Evolutionary conservation across 1,140 invertebrate species (phyloP), one percentile per base, ranked within the genome.

Genomic region (Palaemon carinicauda): DNA sequence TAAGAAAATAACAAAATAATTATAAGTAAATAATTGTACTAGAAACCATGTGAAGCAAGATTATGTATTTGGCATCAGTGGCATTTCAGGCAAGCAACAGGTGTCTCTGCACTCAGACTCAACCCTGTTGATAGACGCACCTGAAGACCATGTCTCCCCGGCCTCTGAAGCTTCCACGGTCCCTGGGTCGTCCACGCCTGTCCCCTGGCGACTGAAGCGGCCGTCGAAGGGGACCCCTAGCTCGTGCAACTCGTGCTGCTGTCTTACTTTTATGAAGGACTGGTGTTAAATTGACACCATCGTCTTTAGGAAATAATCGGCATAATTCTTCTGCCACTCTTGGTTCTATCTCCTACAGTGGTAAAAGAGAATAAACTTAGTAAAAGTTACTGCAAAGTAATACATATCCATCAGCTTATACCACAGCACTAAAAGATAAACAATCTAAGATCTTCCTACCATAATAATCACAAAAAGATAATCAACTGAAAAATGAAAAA

Each of bases 241-340:
- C 89, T 31, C 90, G 89, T 14, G 93, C 91, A 81, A 91, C 90
- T 54, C 94, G 95, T 1, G 95, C 94, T 33, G 96, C 94, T 91
- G 97, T 96, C 92, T 97, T 97, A 7, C 97, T 96, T 91, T 97
- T 96, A 89, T 95, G 93, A 82, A 98, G 92, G 88, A 98, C 96
- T 54, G 96, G 95, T 41, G 95, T 96, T 92, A 99, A 94, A 93
- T 99, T 97, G 88, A 98, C 96, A 90, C 95, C 95, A 90, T 98
- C 96, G 92, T 99, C 98, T 92, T 97, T 94, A 4, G 97, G 96
- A 92, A 99, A 99, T 56, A 99, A 92, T 89, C 97, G 94, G 91
- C 98, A 99, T 50, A 99, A 92, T 91, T 98, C 96, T 91, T 98
- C 96, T 51, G 96, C 98, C 87, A 98, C 97, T 91, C 96, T 94